phyloP scores from a whole-genome alignment of 1,140 invertebrate species.

The Drosophila sturtevanti region DNA sequence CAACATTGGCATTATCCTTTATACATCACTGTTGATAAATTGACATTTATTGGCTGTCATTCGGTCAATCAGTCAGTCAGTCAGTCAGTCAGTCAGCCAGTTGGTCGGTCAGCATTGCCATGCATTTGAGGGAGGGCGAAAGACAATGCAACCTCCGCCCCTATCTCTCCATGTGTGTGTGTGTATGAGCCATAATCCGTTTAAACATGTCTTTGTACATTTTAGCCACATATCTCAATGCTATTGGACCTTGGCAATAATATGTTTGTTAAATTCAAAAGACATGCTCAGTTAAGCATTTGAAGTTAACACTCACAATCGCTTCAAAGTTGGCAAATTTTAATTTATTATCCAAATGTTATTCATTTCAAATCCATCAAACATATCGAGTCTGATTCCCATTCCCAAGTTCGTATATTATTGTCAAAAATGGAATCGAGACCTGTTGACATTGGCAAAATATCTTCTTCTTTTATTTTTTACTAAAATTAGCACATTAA shows the following conservation, averaged over 20 bases:
- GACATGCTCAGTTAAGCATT: not conserved
- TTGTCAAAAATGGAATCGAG: too few relatives aligned
- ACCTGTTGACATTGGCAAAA: too few relatives aligned
- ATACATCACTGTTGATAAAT: constrained; percentile 61
- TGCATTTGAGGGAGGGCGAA: not conserved
- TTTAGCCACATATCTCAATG: not conserved
- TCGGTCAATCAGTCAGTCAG: constrained; percentile 36
- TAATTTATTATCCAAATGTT: not conserved
- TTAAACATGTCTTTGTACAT: not conserved
- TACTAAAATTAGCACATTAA: too few relatives aligned
- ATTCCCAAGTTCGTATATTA: too few relatives aligned
- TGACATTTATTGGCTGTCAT: constrained; percentile 76
- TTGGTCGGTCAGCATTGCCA: constrained; percentile 55
- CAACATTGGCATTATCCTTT: constrained; percentile 31
- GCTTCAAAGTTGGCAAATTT: not conserved
- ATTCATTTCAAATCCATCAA: not conserved
- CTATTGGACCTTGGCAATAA: not conserved
- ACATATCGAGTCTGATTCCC: too few relatives aligned
- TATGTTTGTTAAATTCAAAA: not conserved
- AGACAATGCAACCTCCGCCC: constrained; percentile 48
- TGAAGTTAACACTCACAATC: not conserved
- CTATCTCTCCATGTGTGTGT: constrained; percentile 14
- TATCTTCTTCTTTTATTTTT: too few relatives aligned
- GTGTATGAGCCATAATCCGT: not conserved
- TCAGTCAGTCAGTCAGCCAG: constrained; percentile 31